Evolutionary conservation across 2,113 vertebrate species (phyloP).

Genomic region (Forbesichthys agassizii): DNA sequence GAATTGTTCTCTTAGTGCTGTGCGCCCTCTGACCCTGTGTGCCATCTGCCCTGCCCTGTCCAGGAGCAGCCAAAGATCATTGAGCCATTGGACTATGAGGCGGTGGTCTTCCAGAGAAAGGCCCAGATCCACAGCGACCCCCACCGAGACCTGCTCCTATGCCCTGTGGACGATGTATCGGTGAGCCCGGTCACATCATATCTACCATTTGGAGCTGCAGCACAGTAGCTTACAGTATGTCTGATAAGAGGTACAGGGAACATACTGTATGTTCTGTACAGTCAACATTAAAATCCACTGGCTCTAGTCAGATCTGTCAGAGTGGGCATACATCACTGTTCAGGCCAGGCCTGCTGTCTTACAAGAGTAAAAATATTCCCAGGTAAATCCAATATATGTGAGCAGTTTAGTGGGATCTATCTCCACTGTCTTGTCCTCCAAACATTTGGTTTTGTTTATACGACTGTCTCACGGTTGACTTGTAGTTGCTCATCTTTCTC

Average conservation of each 20-base stretch:
- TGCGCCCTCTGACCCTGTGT: background rate
- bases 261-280: background rate
- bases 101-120: constrained; percentile 90
- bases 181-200: constrained; percentile 73
- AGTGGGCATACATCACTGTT: constrained; percentile 21
- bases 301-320: background rate
- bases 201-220: background rate
- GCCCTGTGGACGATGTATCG: constrained; percentile 91
- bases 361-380: constrained; percentile 13
- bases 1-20: background rate
- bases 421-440: constrained; percentile 17
- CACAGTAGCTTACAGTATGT: background rate
- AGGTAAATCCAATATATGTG: background rate
- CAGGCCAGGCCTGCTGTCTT: background rate
- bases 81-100: constrained; percentile 95
- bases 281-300: constrained; percentile 2
- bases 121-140: constrained; percentile 97
- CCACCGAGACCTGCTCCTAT: constrained; percentile 92
- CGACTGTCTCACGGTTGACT: background rate
- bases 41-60: constrained; percentile 22
- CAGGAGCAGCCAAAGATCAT: constrained; percentile 96
- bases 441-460: constrained; percentile 54
- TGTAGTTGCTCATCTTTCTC: background rate
- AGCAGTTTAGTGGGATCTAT: constrained; percentile 4
- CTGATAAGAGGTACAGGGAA: background rate